Percentiles rank a stretch among this genome's conserved stretches.
phyloP scores from a whole-genome alignment of 2,888 invertebrate species.

The Drosophila longiperda region DNA sequence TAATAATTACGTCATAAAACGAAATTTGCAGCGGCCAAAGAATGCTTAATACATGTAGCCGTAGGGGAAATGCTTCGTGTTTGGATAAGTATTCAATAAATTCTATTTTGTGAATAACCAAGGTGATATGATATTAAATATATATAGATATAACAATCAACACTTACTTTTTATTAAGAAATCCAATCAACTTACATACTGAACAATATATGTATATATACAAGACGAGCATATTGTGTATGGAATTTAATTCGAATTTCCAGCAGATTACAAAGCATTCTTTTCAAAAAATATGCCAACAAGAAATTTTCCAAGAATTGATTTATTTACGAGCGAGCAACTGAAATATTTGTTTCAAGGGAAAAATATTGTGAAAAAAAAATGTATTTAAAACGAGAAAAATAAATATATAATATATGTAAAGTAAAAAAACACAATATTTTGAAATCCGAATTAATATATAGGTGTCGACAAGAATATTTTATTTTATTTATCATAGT shows the following conservation, averaged over 20 bases:
- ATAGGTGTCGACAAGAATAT: not conserved
- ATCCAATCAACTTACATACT: not conserved
- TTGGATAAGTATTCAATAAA: not conserved
- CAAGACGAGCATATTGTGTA: not conserved
- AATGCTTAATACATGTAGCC: constrained; percentile 23
- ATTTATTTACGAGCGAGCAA: not conserved
- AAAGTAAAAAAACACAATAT: not conserved
- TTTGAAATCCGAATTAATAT: not conserved
- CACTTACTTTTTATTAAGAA: not conserved
- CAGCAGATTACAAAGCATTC: not conserved
- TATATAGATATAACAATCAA: not conserved
- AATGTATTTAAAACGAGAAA: not conserved
- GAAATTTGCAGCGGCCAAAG: constrained; percentile 17
- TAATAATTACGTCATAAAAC: constrained; percentile 68
- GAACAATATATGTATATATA: not conserved
- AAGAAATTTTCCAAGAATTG: not conserved
- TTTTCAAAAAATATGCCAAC: not conserved
- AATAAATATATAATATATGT: not conserved
- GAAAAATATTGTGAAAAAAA: not conserved
- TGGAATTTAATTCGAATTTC: not conserved
- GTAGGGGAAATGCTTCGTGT: constrained; percentile 1
- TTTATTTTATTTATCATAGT: not conserved
- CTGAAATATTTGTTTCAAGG: not conserved
- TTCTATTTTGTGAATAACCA: not conserved
- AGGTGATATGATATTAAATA: not conserved